A percentile compares a stretch with the other conserved stretches of the same genome.
phyloP scores from a whole-genome alignment of 2,888 invertebrate genomes.

The Strigamia crassipes region DNA sequence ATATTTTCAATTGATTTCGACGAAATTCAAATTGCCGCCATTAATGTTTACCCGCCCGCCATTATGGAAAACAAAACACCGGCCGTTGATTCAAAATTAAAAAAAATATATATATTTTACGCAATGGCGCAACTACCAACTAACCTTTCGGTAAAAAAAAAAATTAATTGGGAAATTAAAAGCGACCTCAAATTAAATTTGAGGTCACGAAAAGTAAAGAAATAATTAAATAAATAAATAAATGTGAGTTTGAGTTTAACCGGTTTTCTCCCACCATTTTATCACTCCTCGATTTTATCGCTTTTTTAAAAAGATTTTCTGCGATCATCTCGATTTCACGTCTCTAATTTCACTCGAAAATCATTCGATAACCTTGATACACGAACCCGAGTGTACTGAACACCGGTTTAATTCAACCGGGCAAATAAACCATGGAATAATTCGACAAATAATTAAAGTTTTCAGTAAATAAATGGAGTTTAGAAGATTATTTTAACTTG shows the following conservation, averaged over 20 bases:
- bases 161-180: background rate
- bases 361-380: conserved; percentile 12
- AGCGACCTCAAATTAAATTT: background rate
- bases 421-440: background rate
- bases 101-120: background rate
- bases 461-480: too few relatives aligned
- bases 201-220: background rate
- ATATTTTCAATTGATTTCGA: too few relatives aligned
- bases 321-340: conserved; percentile 3
- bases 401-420: background rate
- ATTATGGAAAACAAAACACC: too few relatives aligned
- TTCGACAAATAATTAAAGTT: background rate
- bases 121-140: background rate
- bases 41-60: too few relatives aligned
- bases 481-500: too few relatives aligned
- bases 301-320: background rate
- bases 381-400: background rate
- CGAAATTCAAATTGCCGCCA: too few relatives aligned
- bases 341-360: conserved; percentile 3
- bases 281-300: background rate
- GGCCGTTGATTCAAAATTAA: too few relatives aligned
- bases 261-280: background rate
- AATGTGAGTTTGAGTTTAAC: background rate
- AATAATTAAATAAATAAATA: background rate
- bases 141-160: background rate